A percentile compares a stretch with the other conserved stretches of the same genome.
phyloP scores from a whole-genome alignment of 2,888 invertebrate genomes.

The Acheta domesticus region DNA sequence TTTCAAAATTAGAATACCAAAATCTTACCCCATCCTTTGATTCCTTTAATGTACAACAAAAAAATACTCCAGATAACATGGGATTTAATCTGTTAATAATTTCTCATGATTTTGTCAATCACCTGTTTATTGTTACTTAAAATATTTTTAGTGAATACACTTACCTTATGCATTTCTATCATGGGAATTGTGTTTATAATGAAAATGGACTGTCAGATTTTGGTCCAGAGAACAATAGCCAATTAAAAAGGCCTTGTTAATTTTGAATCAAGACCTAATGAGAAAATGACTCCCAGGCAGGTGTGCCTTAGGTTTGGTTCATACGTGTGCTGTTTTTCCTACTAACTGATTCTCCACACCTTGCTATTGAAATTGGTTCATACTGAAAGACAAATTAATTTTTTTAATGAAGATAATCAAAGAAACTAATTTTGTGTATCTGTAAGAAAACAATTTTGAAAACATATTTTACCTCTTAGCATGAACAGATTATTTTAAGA shows the following conservation, averaged over 20 bases:
- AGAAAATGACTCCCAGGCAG: background rate
- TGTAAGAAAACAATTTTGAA: background rate
- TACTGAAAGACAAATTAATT: background rate
- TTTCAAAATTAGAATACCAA: no score
- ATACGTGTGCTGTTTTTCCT: conserved; percentile 2
- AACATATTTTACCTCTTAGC: background rate
- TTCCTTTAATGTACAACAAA: no score
- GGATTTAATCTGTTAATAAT: no score
- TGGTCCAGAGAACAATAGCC: background rate
- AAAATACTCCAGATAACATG: no score
- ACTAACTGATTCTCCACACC: background rate
- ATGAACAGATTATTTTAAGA: background rate
- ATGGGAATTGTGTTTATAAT: background rate
- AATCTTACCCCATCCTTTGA: no score
- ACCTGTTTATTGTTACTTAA: no score
- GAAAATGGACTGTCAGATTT: background rate
- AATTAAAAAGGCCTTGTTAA: background rate
- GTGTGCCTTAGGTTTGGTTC: background rate
- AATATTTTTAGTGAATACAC: no score
- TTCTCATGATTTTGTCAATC: no score
- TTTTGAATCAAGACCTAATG: background rate
- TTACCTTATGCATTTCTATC: background rate
- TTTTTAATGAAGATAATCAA: background rate
- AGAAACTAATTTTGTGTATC: background rate
- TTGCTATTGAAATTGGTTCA: background rate